Evolutionary conservation across 2,888 invertebrate species (phyloP).

Genomic region (Dynastes maya): DNA sequence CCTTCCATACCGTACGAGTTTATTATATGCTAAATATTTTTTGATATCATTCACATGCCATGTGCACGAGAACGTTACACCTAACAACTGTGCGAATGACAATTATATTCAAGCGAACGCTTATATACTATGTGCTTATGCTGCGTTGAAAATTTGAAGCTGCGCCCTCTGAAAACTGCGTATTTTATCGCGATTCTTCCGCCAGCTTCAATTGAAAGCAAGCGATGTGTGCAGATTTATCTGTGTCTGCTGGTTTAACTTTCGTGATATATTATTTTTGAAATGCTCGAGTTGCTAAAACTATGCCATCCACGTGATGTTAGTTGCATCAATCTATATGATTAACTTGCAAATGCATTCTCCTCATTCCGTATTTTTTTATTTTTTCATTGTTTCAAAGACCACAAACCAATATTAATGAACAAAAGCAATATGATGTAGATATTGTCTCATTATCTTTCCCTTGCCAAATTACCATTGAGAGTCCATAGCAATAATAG

Average conservation of each 20-base stretch:
- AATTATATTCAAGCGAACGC: conserved; percentile 24
- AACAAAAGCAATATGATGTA: too few species aligned
- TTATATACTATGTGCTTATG: background rate
- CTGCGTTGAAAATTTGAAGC: conserved; percentile 12
- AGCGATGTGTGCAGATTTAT: conserved; percentile 25
- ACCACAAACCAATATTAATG: too few species aligned
- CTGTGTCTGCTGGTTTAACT: conserved; percentile 8
- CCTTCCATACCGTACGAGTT: background rate
- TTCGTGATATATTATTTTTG: conserved; percentile 23
- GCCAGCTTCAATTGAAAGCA: conserved; percentile 24
- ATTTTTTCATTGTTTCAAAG: too few species aligned
- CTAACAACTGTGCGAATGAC: conserved; percentile 16
- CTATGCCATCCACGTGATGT: background rate
- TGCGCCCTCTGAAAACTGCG: conserved; percentile 7
- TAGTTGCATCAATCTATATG: too few species aligned
- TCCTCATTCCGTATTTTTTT: too few species aligned
- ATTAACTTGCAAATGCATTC: too few species aligned
- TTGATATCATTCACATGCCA: conserved; percentile 31
- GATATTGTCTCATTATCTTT: too few species aligned
- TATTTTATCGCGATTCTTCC: conserved; percentile 6
- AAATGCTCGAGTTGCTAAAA: background rate
- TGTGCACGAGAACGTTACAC: background rate
- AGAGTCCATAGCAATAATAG: too few species aligned
- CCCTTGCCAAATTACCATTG: too few species aligned
- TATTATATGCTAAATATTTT: conserved; percentile 34